A percentile compares a stretch with the other conserved stretches of the same genome.
Evolutionary conservation across 2,888 invertebrate genomes (phyloP).

Genomic region (Mimachlamys varia): DNA sequence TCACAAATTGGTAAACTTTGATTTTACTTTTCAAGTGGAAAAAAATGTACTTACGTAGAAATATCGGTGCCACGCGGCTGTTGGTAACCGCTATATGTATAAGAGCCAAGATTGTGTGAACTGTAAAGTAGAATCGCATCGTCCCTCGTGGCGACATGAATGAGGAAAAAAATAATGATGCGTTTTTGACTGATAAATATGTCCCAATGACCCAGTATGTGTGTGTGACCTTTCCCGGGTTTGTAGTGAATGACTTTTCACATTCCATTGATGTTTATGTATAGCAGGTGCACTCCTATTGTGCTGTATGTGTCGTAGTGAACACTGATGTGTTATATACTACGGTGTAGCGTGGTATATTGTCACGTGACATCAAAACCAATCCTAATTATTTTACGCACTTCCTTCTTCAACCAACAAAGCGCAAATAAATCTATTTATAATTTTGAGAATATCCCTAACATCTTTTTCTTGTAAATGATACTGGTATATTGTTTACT

Average conservation of each 20-base stretch:
- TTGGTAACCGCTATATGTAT: not conserved
- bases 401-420: not conserved
- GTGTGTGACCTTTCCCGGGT: not conserved
- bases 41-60: constrained; percentile 16
- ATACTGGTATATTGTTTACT: no score
- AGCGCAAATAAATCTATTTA: no score
- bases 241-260: constrained; percentile 14
- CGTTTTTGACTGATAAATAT: not conserved
- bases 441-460: no score
- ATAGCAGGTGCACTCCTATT: not conserved
- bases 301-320: not conserved
- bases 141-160: not conserved
- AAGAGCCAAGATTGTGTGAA: not conserved
- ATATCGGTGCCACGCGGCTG: not conserved
- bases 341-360: not conserved
- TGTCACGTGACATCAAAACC: not conserved
- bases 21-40: not conserved
- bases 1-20: not conserved
- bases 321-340: no score
- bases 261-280: not conserved
- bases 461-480: no score
- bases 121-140: not conserved
- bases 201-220: not conserved
- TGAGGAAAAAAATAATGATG: not conserved
- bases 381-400: not conserved